Percentiles rank a stretch among this genome's conserved stretches.
phyloP scores from a whole-genome alignment of 2,113 vertebrate genomes.

The Tetraodon nigroviridis region DNA sequence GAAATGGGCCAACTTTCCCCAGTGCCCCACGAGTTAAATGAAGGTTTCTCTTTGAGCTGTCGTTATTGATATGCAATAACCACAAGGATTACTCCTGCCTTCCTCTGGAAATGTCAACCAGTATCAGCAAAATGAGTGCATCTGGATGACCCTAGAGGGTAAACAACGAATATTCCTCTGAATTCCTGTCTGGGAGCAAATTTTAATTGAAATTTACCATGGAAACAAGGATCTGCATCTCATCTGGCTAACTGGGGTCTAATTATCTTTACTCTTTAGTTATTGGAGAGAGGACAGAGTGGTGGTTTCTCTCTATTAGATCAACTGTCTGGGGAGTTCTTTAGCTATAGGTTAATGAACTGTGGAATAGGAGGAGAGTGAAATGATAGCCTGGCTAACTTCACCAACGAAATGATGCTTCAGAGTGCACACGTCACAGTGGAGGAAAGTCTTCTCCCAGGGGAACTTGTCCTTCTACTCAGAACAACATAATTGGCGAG shows the following conservation, averaged over 20 bases:
- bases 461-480: constrained; percentile 39
- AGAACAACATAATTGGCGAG: constrained; percentile 62
- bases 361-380: constrained; percentile 61
- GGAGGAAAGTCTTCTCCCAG: constrained; percentile 47
- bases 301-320: constrained; percentile 67
- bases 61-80: constrained; percentile 66
- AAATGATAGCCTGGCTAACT: constrained; percentile 67
- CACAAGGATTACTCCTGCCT: constrained; percentile 52
- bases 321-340: constrained; percentile 67
- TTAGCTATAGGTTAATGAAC: constrained; percentile 76
- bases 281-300: constrained; percentile 59
- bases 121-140: constrained; percentile 33
- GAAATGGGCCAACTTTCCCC: constrained; percentile 53
- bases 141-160: constrained; percentile 52
- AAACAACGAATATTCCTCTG: constrained; percentile 45
- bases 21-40: constrained; percentile 52
- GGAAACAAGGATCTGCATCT: constrained; percentile 61
- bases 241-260: constrained; percentile 61
- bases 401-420: constrained; percentile 52
- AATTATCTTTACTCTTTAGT: constrained; percentile 75
- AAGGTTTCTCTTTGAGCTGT: constrained; percentile 51
- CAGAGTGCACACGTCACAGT: constrained; percentile 35
- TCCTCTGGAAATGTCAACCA: constrained; percentile 60
- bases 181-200: constrained; percentile 63
- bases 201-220: constrained; percentile 65